These are phyloP conservation scores for Taenioides sp. DNA, from an alignment of 2,797 vertebrate species.

Conservation along the genomic window DNA sequence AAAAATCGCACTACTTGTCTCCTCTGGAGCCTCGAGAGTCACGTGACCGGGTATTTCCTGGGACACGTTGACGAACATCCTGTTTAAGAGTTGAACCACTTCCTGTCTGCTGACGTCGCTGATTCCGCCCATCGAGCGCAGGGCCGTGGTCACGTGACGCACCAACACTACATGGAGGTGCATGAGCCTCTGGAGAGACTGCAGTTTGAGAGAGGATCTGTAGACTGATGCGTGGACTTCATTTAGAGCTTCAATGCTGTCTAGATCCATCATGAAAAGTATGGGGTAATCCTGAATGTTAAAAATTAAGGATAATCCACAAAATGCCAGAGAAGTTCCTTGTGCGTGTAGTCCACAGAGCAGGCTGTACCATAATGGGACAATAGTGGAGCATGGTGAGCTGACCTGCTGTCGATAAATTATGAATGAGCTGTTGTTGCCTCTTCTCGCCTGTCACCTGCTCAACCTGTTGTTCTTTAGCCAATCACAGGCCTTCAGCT, in stretches of 20 bases:
- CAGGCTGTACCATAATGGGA: background rate
- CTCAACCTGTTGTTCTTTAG: slow-evolving; percentile 45
- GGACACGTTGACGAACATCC: slow-evolving; percentile 72
- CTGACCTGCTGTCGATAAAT: slow-evolving; percentile 39
- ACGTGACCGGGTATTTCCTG: slow-evolving; percentile 63
- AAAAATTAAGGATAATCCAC: background rate
- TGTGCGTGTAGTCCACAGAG: background rate
- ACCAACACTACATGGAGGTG: slow-evolving; percentile 61
- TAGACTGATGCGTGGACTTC: slow-evolving; percentile 75
- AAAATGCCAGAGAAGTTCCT: background rate
- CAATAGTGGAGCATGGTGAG: slow-evolving; percentile 14
- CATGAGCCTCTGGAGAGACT: slow-evolving; percentile 67
- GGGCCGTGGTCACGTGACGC: slow-evolving; percentile 46
- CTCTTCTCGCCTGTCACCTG: slow-evolving; percentile 20
- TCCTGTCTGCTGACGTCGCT: slow-evolving; percentile 60
- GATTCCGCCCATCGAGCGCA: slow-evolving; percentile 28
- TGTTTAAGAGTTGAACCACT: slow-evolving; percentile 66
- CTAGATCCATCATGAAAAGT: slow-evolving; percentile 53
- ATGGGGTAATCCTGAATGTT: background rate
- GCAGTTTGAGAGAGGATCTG: slow-evolving; percentile 83
- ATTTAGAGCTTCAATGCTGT: slow-evolving; percentile 57
- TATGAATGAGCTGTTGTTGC: slow-evolving; percentile 32
- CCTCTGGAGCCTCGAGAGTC: slow-evolving; percentile 60
- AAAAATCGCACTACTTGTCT: slow-evolving; percentile 70
- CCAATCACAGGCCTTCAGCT: background rate